Evolutionary conservation across 1,140 invertebrate genomes (phyloP), one percentile per base, ranked within the genome.

Genomic region (Probaryconus sp.): DNA sequence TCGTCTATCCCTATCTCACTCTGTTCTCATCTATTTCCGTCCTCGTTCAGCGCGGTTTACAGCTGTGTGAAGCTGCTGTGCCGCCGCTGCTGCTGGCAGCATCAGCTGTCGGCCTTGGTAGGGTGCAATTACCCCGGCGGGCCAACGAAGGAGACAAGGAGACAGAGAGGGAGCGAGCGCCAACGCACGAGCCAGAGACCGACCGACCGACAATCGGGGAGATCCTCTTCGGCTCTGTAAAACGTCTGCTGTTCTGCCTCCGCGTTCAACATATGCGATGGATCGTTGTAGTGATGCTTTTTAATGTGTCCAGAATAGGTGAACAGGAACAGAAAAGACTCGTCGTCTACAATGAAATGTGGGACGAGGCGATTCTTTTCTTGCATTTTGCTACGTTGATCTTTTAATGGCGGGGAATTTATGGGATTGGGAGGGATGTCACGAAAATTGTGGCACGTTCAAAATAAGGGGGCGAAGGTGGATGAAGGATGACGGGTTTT

Each of bases 101-200:
- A 87, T 87, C 86, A 87, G 86, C 85, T 87, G 86, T 85, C 85
- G 85, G 81, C 86, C 85, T 87, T 87, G 85, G 85, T 83, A 85
- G 84, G 84, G 85, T 86, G 83, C 85, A 85, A 86, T 87, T 87
- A 87, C 84, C 85, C 81, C 84, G 81, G 70, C 82, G 75, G 73
- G 79, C 78, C 76, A 83, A 74, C 80, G 80, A 82, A 81, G 78
- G 77, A 73, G 79, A 75, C 68, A 45, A 65, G 48, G 33, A 11
- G 58, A 71, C 58, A 50, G 37, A 64, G 58, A 65, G 17, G 21
- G 55, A 56, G 26, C 9, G 53, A 24, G 3, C 9, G 13, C 6
- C 3, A 43, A 13, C 30, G 42, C 55, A n/a, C 26, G 21, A 37
- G n/a, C n/a, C n/a, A n/a, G 53, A 24, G 3, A 9, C 13, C 6